Percentiles rank a stretch among this genome's conserved stretches.
phyloP scores from a whole-genome alignment of 1,140 invertebrate species.

The Leptonema lineaticorne region DNA sequence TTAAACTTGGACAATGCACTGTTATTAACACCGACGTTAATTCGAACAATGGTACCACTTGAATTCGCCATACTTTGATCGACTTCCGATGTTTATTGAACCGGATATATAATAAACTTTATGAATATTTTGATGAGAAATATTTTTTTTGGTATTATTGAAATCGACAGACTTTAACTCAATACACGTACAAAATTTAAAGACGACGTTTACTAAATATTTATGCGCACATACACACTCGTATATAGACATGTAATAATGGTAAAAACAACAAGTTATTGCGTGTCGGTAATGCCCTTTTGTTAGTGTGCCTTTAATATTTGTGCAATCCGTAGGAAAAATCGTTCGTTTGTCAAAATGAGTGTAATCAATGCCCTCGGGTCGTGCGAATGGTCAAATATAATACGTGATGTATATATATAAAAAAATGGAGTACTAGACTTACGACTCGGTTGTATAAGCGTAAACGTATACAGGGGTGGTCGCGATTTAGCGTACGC shows the following conservation, averaged over 20 bases:
- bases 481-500: no score
- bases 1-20: slow-evolving; percentile 34
- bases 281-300: slow-evolving; percentile 41
- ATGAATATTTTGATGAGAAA: no score
- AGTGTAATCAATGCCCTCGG: slow-evolving; percentile 39
- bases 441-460: no score
- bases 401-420: slow-evolving; percentile 18
- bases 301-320: slow-evolving; percentile 40
- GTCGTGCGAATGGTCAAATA: slow-evolving; percentile 33
- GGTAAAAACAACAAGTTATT: slow-evolving; percentile 41
- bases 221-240: no score
- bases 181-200: no score
- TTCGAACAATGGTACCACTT: slow-evolving; percentile 29
- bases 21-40: slow-evolving; percentile 39
- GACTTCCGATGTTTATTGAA: background rate
- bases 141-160: no score
- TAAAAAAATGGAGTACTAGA: no score
- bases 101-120: background rate
- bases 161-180: no score
- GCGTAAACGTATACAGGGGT: no score
- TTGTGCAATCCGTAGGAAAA: slow-evolving; percentile 41
- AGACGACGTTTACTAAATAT: no score
- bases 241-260: no score
- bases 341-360: slow-evolving; percentile 35
- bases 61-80: background rate